Percentiles rank a stretch among this genome's conserved stretches.
Conservation (phyloP, 2,888 invertebrate genomes). For the Brachynemurus nebulosus region DNA sequence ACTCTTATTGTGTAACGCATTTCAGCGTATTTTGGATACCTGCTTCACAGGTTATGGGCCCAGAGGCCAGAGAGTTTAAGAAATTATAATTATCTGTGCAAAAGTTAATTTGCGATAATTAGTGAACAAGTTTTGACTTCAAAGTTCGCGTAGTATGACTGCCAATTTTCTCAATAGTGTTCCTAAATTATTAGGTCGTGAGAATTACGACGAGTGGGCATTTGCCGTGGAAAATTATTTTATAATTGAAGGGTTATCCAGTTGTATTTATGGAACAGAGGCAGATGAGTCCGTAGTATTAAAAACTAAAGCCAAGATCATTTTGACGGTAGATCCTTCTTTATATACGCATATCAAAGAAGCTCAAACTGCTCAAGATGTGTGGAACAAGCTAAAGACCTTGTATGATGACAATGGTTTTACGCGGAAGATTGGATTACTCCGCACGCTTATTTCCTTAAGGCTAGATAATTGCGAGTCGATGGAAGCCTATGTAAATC, state of each 20-base stretch:
- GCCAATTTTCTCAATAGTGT: constrained; percentile 15
- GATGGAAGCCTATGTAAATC: constrained; percentile 22
- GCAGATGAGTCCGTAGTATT: constrained; percentile 11
- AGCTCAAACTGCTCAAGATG: constrained; percentile 16
- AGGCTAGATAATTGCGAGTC: constrained; percentile 20
- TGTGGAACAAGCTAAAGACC: constrained; percentile 20
- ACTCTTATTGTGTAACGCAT: too few species aligned
- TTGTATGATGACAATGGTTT: constrained; percentile 22
- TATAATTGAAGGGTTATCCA: constrained; percentile 14
- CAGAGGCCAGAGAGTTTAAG: too few species aligned
- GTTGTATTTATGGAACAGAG: constrained; percentile 12
- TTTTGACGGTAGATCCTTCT: constrained; percentile 19
- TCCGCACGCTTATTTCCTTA: constrained; percentile 19
- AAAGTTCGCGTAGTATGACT: background rate
- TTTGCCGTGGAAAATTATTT: constrained; percentile 19
- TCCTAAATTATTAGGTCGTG: constrained; percentile 16
- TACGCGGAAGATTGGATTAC: constrained; percentile 20
- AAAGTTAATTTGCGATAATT: too few species aligned
- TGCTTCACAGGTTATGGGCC: too few species aligned
- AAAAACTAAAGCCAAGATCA: constrained; percentile 20
- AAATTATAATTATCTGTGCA: too few species aligned
- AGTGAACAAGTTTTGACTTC: too few species aligned
- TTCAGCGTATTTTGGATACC: too few species aligned
- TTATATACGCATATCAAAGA: constrained; percentile 19
- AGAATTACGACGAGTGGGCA: constrained; percentile 18